These are phyloP conservation scores for Sarcophaga rosellei DNA, from an alignment of 2,888 invertebrate species.

Conservation along the genomic window DNA sequence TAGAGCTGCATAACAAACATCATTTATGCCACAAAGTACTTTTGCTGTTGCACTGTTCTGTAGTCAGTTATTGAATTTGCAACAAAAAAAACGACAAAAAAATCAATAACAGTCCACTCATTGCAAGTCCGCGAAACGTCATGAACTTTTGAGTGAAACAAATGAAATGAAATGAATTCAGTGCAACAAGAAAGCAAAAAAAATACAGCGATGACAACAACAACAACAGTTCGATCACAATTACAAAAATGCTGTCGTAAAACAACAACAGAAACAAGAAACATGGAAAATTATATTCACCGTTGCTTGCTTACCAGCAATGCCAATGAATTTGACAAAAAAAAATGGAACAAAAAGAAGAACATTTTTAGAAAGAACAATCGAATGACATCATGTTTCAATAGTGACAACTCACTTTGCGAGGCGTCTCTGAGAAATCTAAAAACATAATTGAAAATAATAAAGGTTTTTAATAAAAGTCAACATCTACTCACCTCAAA, in stretches of 20 bases:
- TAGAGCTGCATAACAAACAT: background rate
- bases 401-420: no score
- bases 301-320: background rate
- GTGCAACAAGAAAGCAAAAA: background rate
- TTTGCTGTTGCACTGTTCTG: background rate
- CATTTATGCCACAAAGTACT: conserved; percentile 15
- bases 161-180: conserved; percentile 7
- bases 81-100: conserved; percentile 5
- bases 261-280: background rate
- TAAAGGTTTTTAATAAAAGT: no score
- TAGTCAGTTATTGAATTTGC: conserved; percentile 45
- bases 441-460: no score
- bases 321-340: background rate
- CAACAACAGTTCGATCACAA: background rate
- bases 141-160: conserved; percentile 31
- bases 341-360: background rate
- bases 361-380: no score
- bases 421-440: no score
- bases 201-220: no score
- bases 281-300: conserved; percentile 50
- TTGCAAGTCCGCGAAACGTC: conserved; percentile 5
- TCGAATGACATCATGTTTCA: background rate
- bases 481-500: no score
- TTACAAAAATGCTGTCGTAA: conserved; percentile 12
- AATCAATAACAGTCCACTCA: conserved; percentile 58